Conservation (phyloP, 2,888 invertebrate species). For the Eutolmus rufibarbis region DNA sequence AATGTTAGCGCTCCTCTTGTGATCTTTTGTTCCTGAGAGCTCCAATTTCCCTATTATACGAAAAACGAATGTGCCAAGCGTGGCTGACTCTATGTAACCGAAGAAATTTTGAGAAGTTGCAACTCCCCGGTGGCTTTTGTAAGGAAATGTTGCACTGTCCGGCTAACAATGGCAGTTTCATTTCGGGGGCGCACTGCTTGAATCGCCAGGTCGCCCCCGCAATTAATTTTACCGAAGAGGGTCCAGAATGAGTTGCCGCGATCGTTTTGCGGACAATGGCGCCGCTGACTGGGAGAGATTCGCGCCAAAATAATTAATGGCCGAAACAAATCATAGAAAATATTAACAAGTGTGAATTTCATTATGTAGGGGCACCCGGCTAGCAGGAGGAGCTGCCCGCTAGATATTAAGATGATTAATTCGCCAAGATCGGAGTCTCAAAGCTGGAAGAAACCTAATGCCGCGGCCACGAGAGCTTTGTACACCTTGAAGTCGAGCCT, state of each 20-base stretch:
- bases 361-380: conserved; percentile 24
- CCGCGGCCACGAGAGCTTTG: conserved; percentile 34
- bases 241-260: not conserved
- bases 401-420: conserved; percentile 36
- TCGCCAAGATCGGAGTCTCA: conserved; percentile 9
- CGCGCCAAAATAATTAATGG: conserved; percentile 53
- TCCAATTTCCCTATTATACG: not conserved
- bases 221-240: not conserved
- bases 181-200: not conserved
- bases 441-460: conserved; percentile 35
- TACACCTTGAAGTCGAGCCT: not conserved
- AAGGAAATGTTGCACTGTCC: not conserved
- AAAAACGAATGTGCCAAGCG: not conserved
- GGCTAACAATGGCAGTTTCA: not conserved
- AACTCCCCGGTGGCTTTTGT: not conserved
- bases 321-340: conserved; percentile 52
- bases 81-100: not conserved
- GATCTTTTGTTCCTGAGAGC: not conserved
- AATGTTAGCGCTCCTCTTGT: not conserved
- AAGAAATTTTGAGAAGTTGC: not conserved
- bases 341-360: conserved; percentile 60
- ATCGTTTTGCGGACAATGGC: not conserved
- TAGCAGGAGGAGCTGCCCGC: not conserved
- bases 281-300: conserved; percentile 41
- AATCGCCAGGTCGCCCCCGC: not conserved